A percentile compares a stretch with the other conserved stretches of the same genome.
These are phyloP conservation scores for Nannoperca obscura DNA, from an alignment of 2,797 vertebrate species.

Conservation along the genomic window DNA sequence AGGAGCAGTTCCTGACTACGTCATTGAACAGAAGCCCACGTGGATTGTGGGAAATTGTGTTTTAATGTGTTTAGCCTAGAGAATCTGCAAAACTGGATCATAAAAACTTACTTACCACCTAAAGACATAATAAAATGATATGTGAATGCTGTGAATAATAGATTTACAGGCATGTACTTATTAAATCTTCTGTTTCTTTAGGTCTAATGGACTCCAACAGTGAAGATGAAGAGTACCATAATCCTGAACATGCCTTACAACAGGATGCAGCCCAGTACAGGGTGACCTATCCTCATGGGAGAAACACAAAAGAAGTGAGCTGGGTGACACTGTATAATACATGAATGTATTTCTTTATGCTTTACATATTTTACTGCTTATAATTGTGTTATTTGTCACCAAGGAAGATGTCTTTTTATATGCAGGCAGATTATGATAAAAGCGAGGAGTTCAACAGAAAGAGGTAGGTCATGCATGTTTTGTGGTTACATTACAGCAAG, in stretches of 20 bases:
- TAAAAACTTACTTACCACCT: neutral
- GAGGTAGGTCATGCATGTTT: conserved; percentile 61
- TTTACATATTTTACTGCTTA: neutral
- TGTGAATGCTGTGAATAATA: neutral
- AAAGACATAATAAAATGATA: neutral
- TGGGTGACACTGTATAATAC: neutral
- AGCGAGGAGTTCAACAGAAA: conserved; percentile 76
- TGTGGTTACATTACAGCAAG: neutral
- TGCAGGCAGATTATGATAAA: conserved; percentile 67
- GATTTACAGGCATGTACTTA: neutral
- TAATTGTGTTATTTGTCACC: neutral
- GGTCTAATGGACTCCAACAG: conserved; percentile 72
- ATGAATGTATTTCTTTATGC: neutral
- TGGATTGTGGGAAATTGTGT: conserved; percentile 76
- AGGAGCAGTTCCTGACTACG: conserved; percentile 47
- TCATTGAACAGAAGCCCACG: conserved; percentile 30
- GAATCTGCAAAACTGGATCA: neutral
- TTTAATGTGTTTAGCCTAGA: conserved; percentile 7
- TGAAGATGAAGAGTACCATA: conserved; percentile 61
- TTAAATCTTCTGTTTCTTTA: conserved; percentile 29
- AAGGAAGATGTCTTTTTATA: conserved; percentile 7
- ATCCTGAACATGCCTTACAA: conserved; percentile 29
- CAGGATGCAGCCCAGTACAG: conserved; percentile 63
- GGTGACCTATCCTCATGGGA: conserved; percentile 61
- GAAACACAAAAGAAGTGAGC: conserved; percentile 56